These are phyloP conservation scores for Procambarus virginalis DNA, from an alignment of 1,140 invertebrate genomes.

Conservation along the genomic window DNA sequence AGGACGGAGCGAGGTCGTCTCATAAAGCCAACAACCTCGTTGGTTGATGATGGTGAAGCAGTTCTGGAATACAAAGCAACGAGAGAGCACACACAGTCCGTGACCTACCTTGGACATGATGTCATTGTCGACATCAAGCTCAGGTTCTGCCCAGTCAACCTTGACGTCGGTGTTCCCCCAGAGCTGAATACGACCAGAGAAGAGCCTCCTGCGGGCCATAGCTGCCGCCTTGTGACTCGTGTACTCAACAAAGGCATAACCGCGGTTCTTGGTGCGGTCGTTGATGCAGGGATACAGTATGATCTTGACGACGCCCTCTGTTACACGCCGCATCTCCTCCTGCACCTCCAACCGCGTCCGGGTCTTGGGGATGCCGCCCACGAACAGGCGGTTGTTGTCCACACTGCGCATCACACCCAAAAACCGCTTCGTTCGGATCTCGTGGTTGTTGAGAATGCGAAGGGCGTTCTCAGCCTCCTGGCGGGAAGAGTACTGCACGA, in stretches of 20 bases:
- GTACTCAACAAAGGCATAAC: constrained; percentile 93
- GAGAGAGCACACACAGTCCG: background rate
- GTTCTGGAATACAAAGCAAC: background rate
- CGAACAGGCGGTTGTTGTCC: constrained; percentile 89
- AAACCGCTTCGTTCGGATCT: constrained; percentile 80
- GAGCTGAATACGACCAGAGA: constrained; percentile 36
- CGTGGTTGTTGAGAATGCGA: constrained; percentile 80
- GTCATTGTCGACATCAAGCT: constrained; percentile 84
- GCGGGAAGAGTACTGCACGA: constrained; percentile 83
- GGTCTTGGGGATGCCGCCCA: constrained; percentile 85
- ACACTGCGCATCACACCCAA: constrained; percentile 87
- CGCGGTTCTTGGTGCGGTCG: constrained; percentile 83
- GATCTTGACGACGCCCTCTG: constrained; percentile 83
- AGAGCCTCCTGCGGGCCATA: constrained; percentile 85
- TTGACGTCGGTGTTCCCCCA: constrained; percentile 77
- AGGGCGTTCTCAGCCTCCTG: constrained; percentile 79
- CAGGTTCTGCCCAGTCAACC: constrained; percentile 92
- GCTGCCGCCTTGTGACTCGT: constrained; percentile 85
- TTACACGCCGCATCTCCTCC: constrained; percentile 81
- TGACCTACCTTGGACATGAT: constrained; percentile 81
- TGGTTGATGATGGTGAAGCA: too few species aligned
- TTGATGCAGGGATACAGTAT: constrained; percentile 82
- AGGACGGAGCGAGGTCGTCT: too few species aligned
- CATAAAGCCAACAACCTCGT: too few species aligned
- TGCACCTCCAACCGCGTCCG: constrained; percentile 83